A percentile compares a stretch with the other conserved stretches of the same genome.
phyloP scores from a whole-genome alignment of 2,797 vertebrate species.

The Diplodus puntazzo region DNA sequence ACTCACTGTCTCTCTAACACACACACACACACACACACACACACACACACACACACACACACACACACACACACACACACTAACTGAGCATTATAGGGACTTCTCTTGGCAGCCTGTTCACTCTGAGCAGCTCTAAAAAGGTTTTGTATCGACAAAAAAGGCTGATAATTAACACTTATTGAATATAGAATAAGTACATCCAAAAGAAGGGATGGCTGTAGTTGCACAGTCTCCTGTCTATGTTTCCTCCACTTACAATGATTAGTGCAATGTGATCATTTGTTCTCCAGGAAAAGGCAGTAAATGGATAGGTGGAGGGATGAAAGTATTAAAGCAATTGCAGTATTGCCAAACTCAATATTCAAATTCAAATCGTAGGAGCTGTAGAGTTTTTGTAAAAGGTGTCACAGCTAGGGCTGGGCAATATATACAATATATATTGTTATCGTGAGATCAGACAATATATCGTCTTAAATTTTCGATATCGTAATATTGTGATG shows the following conservation, averaged over 20 bases:
- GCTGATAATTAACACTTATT: conserved; percentile 28
- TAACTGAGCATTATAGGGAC: conserved; percentile 4
- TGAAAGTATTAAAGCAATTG: not conserved
- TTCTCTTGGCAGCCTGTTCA: conserved; percentile 27
- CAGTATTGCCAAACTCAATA: too few species aligned
- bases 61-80: conserved; percentile 11
- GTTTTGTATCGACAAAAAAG: conserved; percentile 26
- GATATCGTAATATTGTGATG: too few species aligned
- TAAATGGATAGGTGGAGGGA: not conserved
- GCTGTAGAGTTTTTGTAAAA: too few species aligned
- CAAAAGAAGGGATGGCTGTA: not conserved
- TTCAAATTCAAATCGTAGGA: too few species aligned
- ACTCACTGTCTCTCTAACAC: too few species aligned
- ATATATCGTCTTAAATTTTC: too few species aligned
- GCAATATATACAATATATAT: too few species aligned
- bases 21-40: too few species aligned
- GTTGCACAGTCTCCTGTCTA: not conserved
- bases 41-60: too few species aligned
- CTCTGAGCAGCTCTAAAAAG: conserved; percentile 25
- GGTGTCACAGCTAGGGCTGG: too few species aligned
- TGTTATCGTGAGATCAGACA: too few species aligned
- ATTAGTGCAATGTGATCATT: not conserved
- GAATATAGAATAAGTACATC: conserved; percentile 23
- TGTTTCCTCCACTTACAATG: not conserved
- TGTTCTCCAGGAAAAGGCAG: not conserved